A percentile compares a stretch with the other conserved stretches of the same genome.
Conservation (phyloP, 2,113 vertebrate genomes). For the Willisornis vidua region DNA sequence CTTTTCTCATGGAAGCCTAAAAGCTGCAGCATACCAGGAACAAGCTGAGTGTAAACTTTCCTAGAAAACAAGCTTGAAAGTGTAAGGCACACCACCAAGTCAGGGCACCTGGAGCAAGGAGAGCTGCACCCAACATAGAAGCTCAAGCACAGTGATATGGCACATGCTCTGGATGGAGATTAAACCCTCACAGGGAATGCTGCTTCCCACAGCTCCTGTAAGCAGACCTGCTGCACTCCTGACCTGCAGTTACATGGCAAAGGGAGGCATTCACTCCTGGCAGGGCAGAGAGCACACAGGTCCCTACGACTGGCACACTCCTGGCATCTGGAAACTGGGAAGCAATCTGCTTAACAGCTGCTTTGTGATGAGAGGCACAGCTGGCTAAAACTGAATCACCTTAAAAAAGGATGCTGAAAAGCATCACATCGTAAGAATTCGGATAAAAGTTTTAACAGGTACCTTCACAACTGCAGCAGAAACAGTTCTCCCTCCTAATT, state of each 20-base stretch:
- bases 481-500: neutral
- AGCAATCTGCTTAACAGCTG: neutral
- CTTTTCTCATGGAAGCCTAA: neutral
- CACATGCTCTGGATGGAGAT: no score
- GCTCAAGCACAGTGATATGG: neutral
- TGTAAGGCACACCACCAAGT: neutral
- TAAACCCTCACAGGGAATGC: accelerated
- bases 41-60: neutral
- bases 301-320: neutral
- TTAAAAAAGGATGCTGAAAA: neutral
- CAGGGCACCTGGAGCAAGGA: neutral
- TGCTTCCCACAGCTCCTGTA: neutral
- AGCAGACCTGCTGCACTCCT: neutral
- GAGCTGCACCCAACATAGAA: neutral
- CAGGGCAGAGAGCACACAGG: neutral
- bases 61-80: neutral
- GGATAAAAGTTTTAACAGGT: neutral
- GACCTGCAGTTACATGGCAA: neutral
- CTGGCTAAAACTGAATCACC: neutral
- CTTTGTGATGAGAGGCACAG: neutral
- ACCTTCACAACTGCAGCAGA: neutral
- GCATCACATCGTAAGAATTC: neutral
- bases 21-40: neutral
- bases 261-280: neutral
- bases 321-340: neutral